Evolutionary conservation across 1,140 invertebrate genomes (phyloP).

Genomic region (Eufriesea mexicana): DNA sequence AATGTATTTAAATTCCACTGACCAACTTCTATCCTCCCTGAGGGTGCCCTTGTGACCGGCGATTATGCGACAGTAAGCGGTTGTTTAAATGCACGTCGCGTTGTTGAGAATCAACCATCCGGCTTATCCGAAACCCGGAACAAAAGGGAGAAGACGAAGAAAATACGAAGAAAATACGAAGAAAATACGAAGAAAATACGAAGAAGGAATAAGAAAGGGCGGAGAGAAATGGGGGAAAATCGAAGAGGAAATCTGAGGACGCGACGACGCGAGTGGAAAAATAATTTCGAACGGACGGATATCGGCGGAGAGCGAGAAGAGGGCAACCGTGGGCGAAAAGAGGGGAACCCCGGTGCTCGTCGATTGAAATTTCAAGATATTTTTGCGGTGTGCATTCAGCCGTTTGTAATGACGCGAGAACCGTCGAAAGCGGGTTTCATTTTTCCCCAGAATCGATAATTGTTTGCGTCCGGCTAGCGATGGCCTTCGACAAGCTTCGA

Average conservation of each 20-base stretch:
- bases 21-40: no score
- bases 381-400: constrained; percentile 12
- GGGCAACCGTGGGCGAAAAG: neutral
- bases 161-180: no score
- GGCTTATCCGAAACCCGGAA: neutral
- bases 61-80: neutral
- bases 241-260: neutral
- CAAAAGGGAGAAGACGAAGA: no score
- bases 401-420: constrained; percentile 14
- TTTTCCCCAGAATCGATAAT: constrained; percentile 36
- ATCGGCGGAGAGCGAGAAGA: neutral
- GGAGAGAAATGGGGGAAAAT: neutral
- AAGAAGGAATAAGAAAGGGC: no score
- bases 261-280: neutral
- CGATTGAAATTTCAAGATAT: constrained; percentile 27
- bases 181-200: no score
- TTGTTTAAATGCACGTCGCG: neutral
- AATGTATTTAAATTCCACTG: no score
- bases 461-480: constrained; percentile 1
- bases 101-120: neutral
- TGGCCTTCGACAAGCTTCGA: neutral
- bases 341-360: neutral
- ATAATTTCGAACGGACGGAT: neutral
- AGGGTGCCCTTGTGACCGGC: no score
- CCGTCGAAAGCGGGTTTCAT: constrained; percentile 6